These are phyloP conservation scores for Brachionus manjavacas DNA, from an alignment of 1,140 invertebrate species.

Conservation along the genomic window DNA sequence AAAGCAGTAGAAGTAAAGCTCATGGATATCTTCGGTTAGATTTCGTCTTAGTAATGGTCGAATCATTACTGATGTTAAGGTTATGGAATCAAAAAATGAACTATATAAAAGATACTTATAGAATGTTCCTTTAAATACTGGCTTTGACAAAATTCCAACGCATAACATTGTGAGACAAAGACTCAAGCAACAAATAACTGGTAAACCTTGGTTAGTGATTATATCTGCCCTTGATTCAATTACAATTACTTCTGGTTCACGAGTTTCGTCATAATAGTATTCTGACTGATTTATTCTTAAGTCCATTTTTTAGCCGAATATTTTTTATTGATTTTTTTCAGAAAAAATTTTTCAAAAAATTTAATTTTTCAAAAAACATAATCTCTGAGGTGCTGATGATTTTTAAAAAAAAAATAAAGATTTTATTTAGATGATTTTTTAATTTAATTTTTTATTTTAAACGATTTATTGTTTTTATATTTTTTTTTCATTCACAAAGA, in stretches of 20 bases:
- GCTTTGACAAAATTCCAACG: neutral
- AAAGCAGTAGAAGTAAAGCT: slow-evolving; percentile 17
- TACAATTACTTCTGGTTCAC: neutral
- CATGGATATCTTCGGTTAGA: slow-evolving; percentile 15
- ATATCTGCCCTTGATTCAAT: neutral
- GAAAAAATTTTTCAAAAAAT: too few species aligned
- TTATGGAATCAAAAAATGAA: neutral
- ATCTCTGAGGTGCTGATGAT: too few species aligned
- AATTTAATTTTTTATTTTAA: too few species aligned
- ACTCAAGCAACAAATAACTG: neutral
- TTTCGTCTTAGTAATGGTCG: neutral
- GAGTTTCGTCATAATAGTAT: slow-evolving; percentile 2
- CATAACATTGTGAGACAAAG: neutral
- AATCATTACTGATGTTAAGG: neutral
- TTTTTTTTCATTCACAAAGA: too few species aligned
- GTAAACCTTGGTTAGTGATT: neutral
- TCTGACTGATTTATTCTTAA: neutral
- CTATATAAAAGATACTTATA: neutral
- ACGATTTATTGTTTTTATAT: too few species aligned
- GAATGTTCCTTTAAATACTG: slow-evolving; percentile 9
- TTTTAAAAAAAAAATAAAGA: too few species aligned
- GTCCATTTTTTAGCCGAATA: neutral
- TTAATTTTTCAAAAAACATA: too few species aligned
- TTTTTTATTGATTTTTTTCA: neutral
- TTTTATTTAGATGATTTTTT: too few species aligned